Base-by-base conservation (phyloP, 2,113 vertebrate genomes). In the Baryphthengus martii region DNA sequence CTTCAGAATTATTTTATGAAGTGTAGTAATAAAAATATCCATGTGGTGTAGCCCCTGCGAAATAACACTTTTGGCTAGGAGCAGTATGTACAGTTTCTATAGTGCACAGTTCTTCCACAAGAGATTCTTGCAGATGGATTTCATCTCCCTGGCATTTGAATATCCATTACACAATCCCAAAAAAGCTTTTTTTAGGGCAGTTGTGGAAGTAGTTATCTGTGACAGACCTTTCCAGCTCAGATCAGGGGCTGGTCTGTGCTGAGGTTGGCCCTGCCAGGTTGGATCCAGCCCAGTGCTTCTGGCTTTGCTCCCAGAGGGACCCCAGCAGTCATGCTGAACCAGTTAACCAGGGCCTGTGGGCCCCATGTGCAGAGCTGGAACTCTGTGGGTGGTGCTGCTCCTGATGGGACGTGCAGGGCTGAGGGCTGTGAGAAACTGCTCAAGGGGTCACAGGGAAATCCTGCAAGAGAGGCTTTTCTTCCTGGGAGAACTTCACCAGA, bases 1-100 rank as follows among this genome's bases (percentile, higher is more conserved):
- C 65, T 75, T 90, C 65, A 93, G 88, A 74, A 95, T 92, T 95
- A 88, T 88, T 96, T 97, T 95, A 94, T 93, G 94, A 95, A 96
- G 96, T 93, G 85, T 53, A 84, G 76, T 53, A 90, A 93, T 95
- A 96, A 95, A 96, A 96, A 86, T 68, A 95, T 88, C 83, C 68
- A 90, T 85, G 88, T 92, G 95, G 90, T 55, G 40, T 26, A 40
- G 79, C 83, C 85, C 61, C 40, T 94, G 82, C 85, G 21, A 93
- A 95, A 61, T 77, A 93, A 77, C 61, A 33, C 44, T 82, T 75
- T 28, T 94, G 92, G 76, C 85, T 90, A 9, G 79, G 49, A 95
- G 85, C 70, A 40, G 40, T 9, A 50, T 5, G 6, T 50, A 62
- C 37, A 21, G 37, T 79, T 94, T 53, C 85, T 91, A 14, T 2